Percentiles rank a stretch among this genome's conserved stretches.
Evolutionary conservation across 2,797 vertebrate species (phyloP).

Genomic region (Odontamblyopus rebecca): DNA sequence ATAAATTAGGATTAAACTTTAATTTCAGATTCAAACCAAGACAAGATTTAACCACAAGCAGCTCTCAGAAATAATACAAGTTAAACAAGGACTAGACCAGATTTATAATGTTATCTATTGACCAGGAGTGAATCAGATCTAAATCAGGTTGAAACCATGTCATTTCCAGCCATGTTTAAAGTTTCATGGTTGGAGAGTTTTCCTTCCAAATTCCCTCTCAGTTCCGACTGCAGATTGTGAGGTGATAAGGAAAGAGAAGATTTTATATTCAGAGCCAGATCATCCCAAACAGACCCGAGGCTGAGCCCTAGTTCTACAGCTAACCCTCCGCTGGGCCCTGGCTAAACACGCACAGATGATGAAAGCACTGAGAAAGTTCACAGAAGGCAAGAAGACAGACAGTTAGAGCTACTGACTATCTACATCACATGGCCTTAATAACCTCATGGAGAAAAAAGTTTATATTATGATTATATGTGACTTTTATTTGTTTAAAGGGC

Average conservation of each 20-base stretch:
- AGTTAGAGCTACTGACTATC: background rate
- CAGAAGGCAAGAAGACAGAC: background rate
- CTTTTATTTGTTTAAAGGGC: background rate
- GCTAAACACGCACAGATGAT: slow-evolving; percentile 44
- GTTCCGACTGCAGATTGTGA: slow-evolving; percentile 21
- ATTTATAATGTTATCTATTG: too few species aligned
- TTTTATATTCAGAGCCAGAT: slow-evolving; percentile 42
- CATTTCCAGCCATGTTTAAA: background rate
- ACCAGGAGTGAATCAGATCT: background rate
- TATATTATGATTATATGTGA: background rate
- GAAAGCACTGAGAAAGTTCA: slow-evolving; percentile 38
- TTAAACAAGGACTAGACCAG: background rate
- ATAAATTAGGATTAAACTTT: background rate
- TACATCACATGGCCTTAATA: background rate
- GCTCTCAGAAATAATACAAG: background rate
- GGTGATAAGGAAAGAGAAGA: slow-evolving; percentile 30
- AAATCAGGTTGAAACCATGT: background rate
- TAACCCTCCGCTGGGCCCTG: slow-evolving; percentile 42
- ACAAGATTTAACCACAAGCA: background rate
- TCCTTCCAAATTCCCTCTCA: background rate
- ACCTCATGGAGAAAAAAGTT: background rate
- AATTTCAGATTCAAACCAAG: too few species aligned
- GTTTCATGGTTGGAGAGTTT: background rate
- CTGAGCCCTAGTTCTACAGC: slow-evolving; percentile 52
- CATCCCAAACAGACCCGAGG: slow-evolving; percentile 43